Evolutionary conservation across 2,888 invertebrate species (phyloP).

Genomic region (Selenia dentaria): DNA sequence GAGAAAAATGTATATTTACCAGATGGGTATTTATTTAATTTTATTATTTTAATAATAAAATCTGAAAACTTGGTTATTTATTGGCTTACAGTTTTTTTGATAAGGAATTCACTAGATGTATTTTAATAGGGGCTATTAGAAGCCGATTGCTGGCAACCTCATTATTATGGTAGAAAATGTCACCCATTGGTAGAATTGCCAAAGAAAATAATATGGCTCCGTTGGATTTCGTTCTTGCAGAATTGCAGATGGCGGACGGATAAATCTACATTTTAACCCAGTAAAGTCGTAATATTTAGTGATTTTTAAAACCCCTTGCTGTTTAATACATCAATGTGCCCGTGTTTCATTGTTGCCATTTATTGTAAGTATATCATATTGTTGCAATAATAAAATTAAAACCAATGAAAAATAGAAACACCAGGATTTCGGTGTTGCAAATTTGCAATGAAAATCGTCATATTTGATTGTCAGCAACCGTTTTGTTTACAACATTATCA

Average conservation of each 20-base stretch:
- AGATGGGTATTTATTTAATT: not conserved
- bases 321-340: not conserved
- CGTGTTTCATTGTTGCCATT: slow-evolving; percentile 63
- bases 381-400: slow-evolving; percentile 76
- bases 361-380: slow-evolving; percentile 62
- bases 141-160: slow-evolving; percentile 17
- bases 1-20: not conserved
- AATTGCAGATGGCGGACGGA: slow-evolving; percentile 28
- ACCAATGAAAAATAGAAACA: slow-evolving; percentile 67
- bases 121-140: no score
- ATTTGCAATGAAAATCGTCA: slow-evolving; percentile 41
- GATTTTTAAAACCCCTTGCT: no score
- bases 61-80: no score
- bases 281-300: not conserved
- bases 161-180: slow-evolving; percentile 17
- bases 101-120: no score
- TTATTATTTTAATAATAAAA: no score
- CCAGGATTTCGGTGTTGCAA: slow-evolving; percentile 73
- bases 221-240: no score
- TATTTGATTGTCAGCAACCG: slow-evolving; percentile 30
- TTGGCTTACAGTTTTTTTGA: no score
- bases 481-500: slow-evolving; percentile 37
- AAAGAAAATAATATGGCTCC: no score
- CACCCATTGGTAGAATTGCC: slow-evolving; percentile 10
- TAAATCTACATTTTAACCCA: slow-evolving; percentile 2